Percentiles rank a stretch among this genome's conserved stretches.
phyloP scores from a whole-genome alignment of 1,140 invertebrate species.

The Platorchestia sp. region DNA sequence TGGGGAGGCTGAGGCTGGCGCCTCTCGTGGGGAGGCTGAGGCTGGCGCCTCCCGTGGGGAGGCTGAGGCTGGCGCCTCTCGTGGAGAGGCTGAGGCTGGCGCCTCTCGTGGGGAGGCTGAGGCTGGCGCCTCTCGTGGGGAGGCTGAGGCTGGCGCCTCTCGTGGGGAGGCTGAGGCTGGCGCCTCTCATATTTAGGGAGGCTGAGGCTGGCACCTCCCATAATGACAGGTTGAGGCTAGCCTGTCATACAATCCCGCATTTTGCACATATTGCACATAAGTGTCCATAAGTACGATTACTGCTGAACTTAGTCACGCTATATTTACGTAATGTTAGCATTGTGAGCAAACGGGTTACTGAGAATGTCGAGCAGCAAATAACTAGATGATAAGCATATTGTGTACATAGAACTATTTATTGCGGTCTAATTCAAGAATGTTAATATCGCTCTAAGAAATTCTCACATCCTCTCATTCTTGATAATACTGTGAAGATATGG shows the following conservation, averaged over 20 bases:
- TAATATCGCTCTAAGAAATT: not conserved
- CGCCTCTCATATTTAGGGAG: no score
- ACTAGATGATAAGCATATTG: not conserved
- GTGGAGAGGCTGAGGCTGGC: no score
- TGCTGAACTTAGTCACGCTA: not conserved
- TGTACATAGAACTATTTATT: conserved; percentile 2
- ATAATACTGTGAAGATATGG: not conserved
- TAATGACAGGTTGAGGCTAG: no score
- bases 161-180: no score
- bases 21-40: no score
- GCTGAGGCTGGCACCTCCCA: no score
- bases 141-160: no score
- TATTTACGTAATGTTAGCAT: not conserved
- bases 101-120: no score
- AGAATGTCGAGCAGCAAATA: not conserved
- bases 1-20: no score
- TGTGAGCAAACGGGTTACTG: not conserved
- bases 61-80: no score
- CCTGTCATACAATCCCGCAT: not conserved
- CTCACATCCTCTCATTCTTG: not conserved
- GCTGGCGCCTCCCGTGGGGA: no score
- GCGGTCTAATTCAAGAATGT: not conserved
- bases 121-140: no score
- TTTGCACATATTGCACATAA: not conserved
- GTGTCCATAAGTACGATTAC: not conserved